Conservation (phyloP, 2,113 vertebrate genomes). For the Hemiprocne comata region DNA sequence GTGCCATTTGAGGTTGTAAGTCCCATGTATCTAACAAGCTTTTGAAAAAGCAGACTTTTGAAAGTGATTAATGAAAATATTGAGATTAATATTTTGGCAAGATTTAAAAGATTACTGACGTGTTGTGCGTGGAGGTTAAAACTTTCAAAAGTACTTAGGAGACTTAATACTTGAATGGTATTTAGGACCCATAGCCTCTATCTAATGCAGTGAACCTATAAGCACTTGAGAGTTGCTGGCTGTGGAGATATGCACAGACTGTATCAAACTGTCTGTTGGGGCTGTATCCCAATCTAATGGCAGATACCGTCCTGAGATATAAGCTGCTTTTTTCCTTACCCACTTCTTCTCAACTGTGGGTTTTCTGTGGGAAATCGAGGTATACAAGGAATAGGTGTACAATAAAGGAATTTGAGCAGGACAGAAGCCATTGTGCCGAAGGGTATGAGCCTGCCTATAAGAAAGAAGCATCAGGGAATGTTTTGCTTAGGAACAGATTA, state of each 20-base stretch:
- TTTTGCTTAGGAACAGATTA: neutral
- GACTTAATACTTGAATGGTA: neutral
- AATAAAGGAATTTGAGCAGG: neutral
- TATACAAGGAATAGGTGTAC: neutral
- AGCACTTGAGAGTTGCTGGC: neutral
- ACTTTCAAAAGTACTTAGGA: neutral
- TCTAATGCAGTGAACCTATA: neutral
- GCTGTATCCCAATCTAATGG: neutral
- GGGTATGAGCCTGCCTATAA: neutral
- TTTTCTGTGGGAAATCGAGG: neutral
- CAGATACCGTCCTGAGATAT: neutral
- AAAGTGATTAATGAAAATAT: neutral
- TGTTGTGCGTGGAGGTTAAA: neutral
- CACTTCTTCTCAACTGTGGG: neutral
- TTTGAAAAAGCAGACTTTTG: neutral
- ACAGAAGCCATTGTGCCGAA: neutral
- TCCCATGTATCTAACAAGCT: neutral
- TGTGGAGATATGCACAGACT: neutral
- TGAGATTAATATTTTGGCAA: neutral
- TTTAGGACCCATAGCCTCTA: neutral
- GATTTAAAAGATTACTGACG: neutral
- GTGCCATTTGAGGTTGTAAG: neutral
- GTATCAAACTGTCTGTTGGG: neutral
- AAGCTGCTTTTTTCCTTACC: neutral
- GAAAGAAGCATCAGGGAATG: neutral